Evolutionary conservation across 2,888 invertebrate genomes (phyloP).

Genomic region (Achlya flavicornis): DNA sequence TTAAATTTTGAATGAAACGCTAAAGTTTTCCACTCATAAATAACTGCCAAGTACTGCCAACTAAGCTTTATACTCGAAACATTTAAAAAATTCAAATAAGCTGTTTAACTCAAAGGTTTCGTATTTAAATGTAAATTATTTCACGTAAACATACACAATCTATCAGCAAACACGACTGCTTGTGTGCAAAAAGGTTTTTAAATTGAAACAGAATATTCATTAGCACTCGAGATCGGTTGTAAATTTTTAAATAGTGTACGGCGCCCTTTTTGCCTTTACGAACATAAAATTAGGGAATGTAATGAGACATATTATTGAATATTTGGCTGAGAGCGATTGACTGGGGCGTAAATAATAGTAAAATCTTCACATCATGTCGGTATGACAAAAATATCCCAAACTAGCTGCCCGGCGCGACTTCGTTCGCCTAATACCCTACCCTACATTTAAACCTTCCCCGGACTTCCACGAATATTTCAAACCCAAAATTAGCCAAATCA

Average conservation of each 20-base stretch:
- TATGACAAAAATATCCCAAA: no score
- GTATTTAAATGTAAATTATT: constrained; percentile 1
- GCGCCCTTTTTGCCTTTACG: neutral
- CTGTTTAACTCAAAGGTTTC: neutral
- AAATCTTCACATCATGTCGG: no score
- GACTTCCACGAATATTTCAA: no score
- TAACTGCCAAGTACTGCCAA: neutral
- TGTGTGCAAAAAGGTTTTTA: neutral
- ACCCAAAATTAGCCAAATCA: no score
- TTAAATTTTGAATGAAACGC: no score
- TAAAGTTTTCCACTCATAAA: no score
- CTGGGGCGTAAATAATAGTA: no score
- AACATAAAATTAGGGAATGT: neutral
- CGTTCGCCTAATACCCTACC: no score
- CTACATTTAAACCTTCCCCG: no score
- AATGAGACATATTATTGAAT: neutral
- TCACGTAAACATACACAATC: constrained; percentile 3
- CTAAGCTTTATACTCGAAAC: neutral
- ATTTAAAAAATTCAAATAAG: neutral
- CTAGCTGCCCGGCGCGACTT: no score
- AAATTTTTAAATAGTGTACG: constrained; percentile 8
- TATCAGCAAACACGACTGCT: neutral
- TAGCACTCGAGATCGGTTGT: constrained; percentile 12
- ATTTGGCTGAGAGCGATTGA: no score
- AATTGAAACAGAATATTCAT: constrained; percentile 13